Evolutionary conservation across 1,140 invertebrate genomes (phyloP).

Genomic region (Tetramorium simillimum): DNA sequence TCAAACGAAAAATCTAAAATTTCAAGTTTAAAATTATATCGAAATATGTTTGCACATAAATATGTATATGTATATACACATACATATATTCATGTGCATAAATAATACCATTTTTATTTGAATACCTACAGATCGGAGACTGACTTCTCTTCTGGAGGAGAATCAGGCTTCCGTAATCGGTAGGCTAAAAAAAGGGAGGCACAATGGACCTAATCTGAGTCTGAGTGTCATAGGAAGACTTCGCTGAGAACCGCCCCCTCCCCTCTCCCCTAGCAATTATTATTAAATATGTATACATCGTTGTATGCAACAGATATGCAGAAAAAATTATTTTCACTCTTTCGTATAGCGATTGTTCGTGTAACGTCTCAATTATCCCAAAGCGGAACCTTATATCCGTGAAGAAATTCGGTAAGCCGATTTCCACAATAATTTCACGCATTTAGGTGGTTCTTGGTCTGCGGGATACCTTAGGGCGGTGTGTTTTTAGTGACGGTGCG

Average conservation of each 20-base stretch:
- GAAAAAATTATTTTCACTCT: not conserved
- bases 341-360: not conserved
- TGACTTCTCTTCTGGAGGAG: too few species aligned
- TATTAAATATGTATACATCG: too few species aligned
- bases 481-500: not conserved
- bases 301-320: too few species aligned
- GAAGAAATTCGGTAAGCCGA: slow-evolving; percentile 31
- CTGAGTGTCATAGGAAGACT: too few species aligned
- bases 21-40: not conserved
- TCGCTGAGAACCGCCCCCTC: too few species aligned
- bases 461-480: not conserved
- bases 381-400: not conserved
- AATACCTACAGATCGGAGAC: too few species aligned
- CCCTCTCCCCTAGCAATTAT: too few species aligned
- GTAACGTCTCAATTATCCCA: slow-evolving; percentile 14
- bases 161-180: too few species aligned
- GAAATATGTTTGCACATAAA: not conserved
- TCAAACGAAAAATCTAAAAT: not conserved
- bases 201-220: too few species aligned
- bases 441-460: not conserved
- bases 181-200: too few species aligned
- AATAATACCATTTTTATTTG: too few species aligned
- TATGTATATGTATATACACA: not conserved
- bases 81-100: too few species aligned
- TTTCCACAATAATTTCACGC: slow-evolving; percentile 28